A percentile compares a stretch with the other conserved stretches of the same genome.
Evolutionary conservation across 2,888 invertebrate species (phyloP).

Genomic region (Mayetiola destructor): DNA sequence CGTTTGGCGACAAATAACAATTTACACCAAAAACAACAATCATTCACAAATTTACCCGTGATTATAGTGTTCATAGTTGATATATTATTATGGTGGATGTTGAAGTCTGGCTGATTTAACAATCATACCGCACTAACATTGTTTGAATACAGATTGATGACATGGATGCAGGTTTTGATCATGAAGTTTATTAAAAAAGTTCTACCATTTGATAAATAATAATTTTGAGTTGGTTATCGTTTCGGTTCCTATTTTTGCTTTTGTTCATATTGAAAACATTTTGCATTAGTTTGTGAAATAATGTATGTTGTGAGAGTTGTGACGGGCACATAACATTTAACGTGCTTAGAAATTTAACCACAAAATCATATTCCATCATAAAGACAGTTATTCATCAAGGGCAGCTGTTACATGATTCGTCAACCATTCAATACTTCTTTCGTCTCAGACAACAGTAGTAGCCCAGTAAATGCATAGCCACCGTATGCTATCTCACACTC

Average conservation of each 20-base stretch:
- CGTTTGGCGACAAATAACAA: background rate
- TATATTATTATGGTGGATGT: too few species aligned
- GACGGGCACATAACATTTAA: background rate
- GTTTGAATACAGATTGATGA: background rate
- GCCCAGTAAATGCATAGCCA: too few species aligned
- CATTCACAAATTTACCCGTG: background rate
- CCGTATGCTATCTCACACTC: too few species aligned
- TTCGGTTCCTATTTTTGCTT: background rate
- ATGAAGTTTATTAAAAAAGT: slow-evolving; percentile 11
- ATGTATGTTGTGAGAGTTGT: background rate
- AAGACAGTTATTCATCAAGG: slow-evolving; percentile 12
- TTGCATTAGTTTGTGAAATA: background rate
- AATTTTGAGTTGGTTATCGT: background rate
- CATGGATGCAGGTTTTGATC: slow-evolving; percentile 1
- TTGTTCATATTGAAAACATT: background rate
- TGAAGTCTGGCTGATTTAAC: too few species aligned
- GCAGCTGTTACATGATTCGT: slow-evolving; percentile 9
- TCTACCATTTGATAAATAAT: slow-evolving; percentile 10
- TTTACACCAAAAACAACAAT: too few species aligned
- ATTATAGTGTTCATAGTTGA: slow-evolving; percentile 1
- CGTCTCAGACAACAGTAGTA: too few species aligned
- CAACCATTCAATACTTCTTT: too few species aligned
- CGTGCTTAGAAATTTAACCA: slow-evolving; percentile 8
- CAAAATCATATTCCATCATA: background rate
- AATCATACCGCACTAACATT: background rate